These are phyloP conservation scores for Heliocidaris erythrogramma DNA, from an alignment of 35 echinoderm and acorn worm genomes.

Conservation along the genomic window DNA sequence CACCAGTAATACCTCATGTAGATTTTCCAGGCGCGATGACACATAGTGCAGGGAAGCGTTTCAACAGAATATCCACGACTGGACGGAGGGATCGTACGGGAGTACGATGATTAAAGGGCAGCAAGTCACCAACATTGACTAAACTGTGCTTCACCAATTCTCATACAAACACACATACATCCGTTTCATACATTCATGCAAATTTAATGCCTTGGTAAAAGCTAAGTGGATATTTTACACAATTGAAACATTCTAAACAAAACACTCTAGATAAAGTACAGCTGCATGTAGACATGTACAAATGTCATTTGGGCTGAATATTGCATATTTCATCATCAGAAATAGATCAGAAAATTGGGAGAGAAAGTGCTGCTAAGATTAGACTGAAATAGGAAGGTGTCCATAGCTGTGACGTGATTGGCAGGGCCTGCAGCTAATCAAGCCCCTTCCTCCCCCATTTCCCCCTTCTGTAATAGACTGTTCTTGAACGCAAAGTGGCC, in stretches of 20 bases:
- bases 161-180: neutral
- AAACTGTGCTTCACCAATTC: neutral
- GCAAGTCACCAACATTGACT: neutral
- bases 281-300: neutral
- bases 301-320: neutral
- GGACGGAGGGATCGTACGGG: neutral
- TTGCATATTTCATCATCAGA: neutral
- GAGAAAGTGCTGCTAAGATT: neutral
- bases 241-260: too few species aligned
- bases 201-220: neutral
- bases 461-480: slow-evolving; percentile 26
- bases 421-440: neutral
- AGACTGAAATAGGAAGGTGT: slow-evolving; percentile 27
- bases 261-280: neutral
- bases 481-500: neutral
- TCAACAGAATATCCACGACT: neutral
- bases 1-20: neutral
- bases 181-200: neutral
- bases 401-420: slow-evolving; percentile 21
- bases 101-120: neutral
- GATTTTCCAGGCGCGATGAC: neutral
- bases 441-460: slow-evolving; percentile 39
- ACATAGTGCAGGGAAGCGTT: neutral
- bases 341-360: neutral
- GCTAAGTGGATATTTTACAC: too few species aligned